Conservation (phyloP, 2,888 invertebrate species). For the Aplocera efformata region DNA sequence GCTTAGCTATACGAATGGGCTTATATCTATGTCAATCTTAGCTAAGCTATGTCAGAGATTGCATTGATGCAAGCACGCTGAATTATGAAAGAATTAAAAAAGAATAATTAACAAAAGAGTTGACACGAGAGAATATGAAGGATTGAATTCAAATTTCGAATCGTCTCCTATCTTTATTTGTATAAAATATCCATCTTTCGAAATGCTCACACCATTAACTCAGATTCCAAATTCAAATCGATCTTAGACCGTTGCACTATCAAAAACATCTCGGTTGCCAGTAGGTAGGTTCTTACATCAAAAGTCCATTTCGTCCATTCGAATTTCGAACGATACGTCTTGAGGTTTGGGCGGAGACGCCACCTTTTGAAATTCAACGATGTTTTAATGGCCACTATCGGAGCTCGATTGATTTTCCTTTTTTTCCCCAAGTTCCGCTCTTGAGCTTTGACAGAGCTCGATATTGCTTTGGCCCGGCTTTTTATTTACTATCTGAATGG, state of each 20-base stretch:
- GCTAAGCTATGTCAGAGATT: too few relatives aligned
- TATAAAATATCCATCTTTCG: constrained; percentile 40
- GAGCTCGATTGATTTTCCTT: constrained; percentile 56
- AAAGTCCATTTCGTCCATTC: constrained; percentile 64
- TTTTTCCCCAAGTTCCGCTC: constrained; percentile 42
- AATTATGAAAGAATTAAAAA: too few relatives aligned
- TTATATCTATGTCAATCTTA: too few relatives aligned
- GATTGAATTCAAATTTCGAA: constrained; percentile 14
- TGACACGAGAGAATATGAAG: too few relatives aligned
- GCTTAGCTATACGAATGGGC: too few relatives aligned
- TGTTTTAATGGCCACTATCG: constrained; percentile 78
- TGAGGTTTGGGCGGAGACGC: constrained; percentile 40
- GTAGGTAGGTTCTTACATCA: constrained; percentile 60
- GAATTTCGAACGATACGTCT: constrained; percentile 51
- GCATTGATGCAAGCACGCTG: too few relatives aligned
- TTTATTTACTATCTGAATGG: constrained; percentile 59
- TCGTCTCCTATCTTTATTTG: constrained; percentile 6
- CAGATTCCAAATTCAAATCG: constrained; percentile 44
- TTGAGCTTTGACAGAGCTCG: constrained; percentile 44
- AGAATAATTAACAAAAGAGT: too few relatives aligned
- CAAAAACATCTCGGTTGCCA: constrained; percentile 30
- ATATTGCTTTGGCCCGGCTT: constrained; percentile 59
- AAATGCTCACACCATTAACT: constrained; percentile 34
- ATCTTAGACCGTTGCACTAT: constrained; percentile 19
- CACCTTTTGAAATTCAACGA: constrained; percentile 73